A percentile compares a stretch with the other conserved stretches of the same genome.
phyloP scores from a whole-genome alignment of 2,888 invertebrate genomes.

The Allacma fusca region DNA sequence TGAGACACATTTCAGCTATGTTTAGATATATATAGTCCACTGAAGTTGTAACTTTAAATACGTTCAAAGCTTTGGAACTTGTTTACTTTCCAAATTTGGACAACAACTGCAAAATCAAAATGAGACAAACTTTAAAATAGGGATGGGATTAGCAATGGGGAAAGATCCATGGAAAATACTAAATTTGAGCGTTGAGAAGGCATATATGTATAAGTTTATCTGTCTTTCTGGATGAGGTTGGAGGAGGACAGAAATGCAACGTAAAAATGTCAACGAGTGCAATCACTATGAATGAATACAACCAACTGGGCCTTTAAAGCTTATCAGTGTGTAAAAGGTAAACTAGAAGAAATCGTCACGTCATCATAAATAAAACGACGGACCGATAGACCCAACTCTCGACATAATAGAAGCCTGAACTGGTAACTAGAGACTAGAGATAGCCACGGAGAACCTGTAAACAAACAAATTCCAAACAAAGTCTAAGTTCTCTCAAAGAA shows the following conservation, averaged over 20 bases:
- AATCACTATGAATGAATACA: background rate
- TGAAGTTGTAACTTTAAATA: too few species aligned
- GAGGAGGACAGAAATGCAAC: background rate
- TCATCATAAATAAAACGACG: background rate
- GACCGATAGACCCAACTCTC: background rate
- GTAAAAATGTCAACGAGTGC: background rate
- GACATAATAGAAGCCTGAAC: background rate
- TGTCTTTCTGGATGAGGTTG: too few species aligned
- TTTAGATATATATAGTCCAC: too few species aligned
- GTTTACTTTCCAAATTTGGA: too few species aligned
- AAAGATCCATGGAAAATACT: too few species aligned
- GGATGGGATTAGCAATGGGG: too few species aligned
- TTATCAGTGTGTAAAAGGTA: background rate
- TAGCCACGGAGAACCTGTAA: background rate
- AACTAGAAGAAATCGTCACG: slow-evolving; percentile 3
- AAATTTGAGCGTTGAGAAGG: too few species aligned
- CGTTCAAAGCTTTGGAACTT: too few species aligned
- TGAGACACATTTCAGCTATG: too few species aligned
- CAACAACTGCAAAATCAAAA: too few species aligned
- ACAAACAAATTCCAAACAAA: slow-evolving; percentile 5
- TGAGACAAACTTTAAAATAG: too few species aligned
- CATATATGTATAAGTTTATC: too few species aligned
- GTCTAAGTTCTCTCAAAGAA: background rate
- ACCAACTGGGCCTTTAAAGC: background rate
- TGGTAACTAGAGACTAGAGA: background rate